These are phyloP conservation scores for Delia radicum DNA, from an alignment of 1,140 invertebrate species.

Conservation along the genomic window DNA sequence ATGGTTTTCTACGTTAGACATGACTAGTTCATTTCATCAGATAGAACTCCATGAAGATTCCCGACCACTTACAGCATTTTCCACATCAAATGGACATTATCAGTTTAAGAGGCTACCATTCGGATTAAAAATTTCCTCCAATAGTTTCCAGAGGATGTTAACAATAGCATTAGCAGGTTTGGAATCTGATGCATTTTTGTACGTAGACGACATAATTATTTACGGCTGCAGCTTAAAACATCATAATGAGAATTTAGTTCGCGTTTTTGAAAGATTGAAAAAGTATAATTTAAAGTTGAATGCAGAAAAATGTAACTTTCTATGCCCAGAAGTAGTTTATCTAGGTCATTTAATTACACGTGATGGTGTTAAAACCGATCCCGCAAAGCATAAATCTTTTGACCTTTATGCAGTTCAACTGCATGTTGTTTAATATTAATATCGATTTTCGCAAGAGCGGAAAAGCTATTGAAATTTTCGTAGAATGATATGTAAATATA, in stretches of 20 bases:
- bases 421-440: too few species aligned
- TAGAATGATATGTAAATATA: too few species aligned
- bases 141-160: conserved; percentile 48
- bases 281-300: conserved; percentile 41
- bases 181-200: conserved; percentile 31
- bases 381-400: conserved; percentile 34
- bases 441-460: too few species aligned
- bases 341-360: conserved; percentile 42
- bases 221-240: conserved; percentile 40
- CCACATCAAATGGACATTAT: conserved; percentile 38
- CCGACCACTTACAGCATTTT: conserved; percentile 56
- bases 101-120: conserved; percentile 40
- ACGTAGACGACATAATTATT: conserved; percentile 37
- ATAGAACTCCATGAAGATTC: conserved; percentile 50
- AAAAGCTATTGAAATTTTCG: too few species aligned
- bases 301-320: conserved; percentile 38
- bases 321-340: conserved; percentile 28
- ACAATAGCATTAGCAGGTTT: conserved; percentile 28
- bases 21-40: conserved; percentile 59
- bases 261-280: conserved; percentile 50
- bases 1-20: conserved; percentile 57
- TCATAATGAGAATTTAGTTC: conserved; percentile 39
- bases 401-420: too few species aligned
- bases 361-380: conserved; percentile 31
- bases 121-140: conserved; percentile 39